A percentile compares a stretch with the other conserved stretches of the same genome.
Evolutionary conservation across 1,140 invertebrate species (phyloP).

Genomic region (Microplitis demolitor): DNA sequence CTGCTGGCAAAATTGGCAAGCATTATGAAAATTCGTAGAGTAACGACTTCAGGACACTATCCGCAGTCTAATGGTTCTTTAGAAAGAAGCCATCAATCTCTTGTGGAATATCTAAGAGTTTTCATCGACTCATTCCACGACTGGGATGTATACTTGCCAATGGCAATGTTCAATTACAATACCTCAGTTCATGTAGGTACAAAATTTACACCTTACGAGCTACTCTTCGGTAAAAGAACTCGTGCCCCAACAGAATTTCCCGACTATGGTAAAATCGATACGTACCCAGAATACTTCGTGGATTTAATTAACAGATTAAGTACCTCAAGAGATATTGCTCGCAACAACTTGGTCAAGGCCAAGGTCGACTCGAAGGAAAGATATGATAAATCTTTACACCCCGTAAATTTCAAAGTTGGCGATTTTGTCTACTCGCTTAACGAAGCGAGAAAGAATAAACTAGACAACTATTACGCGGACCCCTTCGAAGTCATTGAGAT

Average conservation of each 20-base stretch:
- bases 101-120: not conserved
- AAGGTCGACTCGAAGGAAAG: not conserved
- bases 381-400: not conserved
- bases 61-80: constrained; percentile 15
- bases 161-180: constrained; percentile 11
- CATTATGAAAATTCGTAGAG: constrained; percentile 26
- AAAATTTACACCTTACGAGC: constrained; percentile 7
- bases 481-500: constrained; percentile 13
- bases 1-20: constrained; percentile 34
- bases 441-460: not conserved
- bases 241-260: not conserved
- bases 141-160: constrained; percentile 1
- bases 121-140: not conserved
- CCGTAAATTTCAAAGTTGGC: not conserved
- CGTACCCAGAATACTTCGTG: not conserved
- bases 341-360: not conserved
- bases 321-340: not conserved
- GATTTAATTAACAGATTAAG: not conserved
- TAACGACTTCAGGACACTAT: constrained; percentile 15
- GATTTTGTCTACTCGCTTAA: not conserved
- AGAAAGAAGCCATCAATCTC: constrained; percentile 5
- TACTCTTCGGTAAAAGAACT: not conserved
- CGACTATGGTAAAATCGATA: not conserved
- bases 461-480: not conserved
- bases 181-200: not conserved